Evolutionary conservation across 2,888 invertebrate species (phyloP), one percentile per base, ranked within the genome.

Genomic region (Chymomyza amoena): DNA sequence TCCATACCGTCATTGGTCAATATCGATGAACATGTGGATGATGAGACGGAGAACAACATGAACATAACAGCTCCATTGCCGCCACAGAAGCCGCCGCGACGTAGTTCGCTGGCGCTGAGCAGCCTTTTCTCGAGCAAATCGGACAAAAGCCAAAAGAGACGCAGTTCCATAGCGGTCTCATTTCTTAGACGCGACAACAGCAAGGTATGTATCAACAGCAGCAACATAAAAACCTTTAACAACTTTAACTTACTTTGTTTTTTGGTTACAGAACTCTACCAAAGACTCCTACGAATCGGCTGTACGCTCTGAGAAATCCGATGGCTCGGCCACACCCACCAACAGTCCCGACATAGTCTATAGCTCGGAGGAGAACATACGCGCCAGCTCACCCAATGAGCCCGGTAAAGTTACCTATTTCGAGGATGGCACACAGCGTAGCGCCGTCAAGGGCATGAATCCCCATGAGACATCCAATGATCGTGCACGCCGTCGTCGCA

Each of bases 151-250:
- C 85, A 90, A 66, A 92, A 92, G 82, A 79, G 92, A 74, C 91
- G 92, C 77, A 92, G 92, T 75, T 92, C 92, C 39, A 93, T 87
- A 89, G 93, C 90, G 84, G 90, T 90, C 20, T 86, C 90, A 32
- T 90, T 92, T 72, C 74, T 92, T 76, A 80, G 92, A 75, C 90
- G 90, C 65, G 91, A 91, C 70, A 90, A 72, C 75, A 88, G 84
- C 77, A 91, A 91, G 89, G 91, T 91, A 64, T 89, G 89, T 69
- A 3, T 0, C 5, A 4, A 18, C n/a, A 36, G 10, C 28, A n/a
- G 32, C 15, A n/a, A n/a, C 2, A 9, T 20, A n/a, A 1, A 50
- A 32, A 9, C 9, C 2, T n/a, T 25, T 36, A 0, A 9, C 2
- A 7, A 56, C 39, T 52, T 6, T 13, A 1, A 2, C 32, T 32